Conservation (phyloP, 2,797 vertebrate species). For the Molossus molossus region DNA sequence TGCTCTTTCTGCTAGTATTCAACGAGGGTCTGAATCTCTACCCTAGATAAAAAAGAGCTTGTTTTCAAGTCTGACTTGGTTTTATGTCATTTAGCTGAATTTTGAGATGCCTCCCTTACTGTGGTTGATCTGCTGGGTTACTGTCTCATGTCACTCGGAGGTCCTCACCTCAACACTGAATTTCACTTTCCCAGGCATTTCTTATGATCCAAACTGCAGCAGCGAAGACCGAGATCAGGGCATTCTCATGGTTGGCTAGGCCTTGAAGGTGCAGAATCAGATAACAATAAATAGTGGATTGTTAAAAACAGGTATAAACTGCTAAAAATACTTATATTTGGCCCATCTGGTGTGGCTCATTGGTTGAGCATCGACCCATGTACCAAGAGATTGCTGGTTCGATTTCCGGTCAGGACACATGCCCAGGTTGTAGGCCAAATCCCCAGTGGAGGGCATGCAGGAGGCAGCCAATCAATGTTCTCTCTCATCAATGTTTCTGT, state of each 20-base stretch:
- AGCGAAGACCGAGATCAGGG: constrained; percentile 94
- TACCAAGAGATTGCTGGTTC: no score
- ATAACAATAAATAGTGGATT: constrained; percentile 95
- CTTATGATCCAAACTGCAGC: constrained; percentile 94
- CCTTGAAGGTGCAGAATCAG: constrained; percentile 89
- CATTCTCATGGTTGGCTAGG: constrained; percentile 96
- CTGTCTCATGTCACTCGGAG: neutral
- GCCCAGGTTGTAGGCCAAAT: no score
- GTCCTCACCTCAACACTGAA: neutral
- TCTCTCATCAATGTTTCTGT: no score
- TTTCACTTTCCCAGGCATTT: constrained; percentile 91
- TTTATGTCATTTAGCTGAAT: neutral
- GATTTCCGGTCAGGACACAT: no score
- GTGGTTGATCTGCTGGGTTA: neutral
- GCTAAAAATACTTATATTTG: neutral
- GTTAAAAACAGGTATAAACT: constrained; percentile 95
- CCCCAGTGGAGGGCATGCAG: no score
- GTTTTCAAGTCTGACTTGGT: neutral
- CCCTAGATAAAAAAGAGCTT: neutral
- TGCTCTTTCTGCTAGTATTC: neutral
- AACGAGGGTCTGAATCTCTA: neutral
- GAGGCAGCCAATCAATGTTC: no score
- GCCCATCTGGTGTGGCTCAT: no score
- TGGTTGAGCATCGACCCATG: no score
- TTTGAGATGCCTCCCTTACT: neutral